Base-by-base conservation (phyloP, 2,888 invertebrate species). In the Gymnosoma rotundatum region DNA sequence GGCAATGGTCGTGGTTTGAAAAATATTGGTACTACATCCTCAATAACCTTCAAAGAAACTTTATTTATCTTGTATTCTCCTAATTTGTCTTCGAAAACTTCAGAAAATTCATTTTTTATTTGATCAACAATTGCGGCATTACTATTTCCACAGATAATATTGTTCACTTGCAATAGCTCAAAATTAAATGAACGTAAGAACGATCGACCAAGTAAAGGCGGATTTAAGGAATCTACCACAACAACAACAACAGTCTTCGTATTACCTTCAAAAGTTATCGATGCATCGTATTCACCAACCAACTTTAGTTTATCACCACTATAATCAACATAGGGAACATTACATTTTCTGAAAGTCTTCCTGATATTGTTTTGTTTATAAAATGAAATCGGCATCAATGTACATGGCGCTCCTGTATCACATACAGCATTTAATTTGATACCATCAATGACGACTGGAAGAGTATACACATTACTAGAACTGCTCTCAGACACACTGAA, bases 251-350 rank as follows among this genome's bases (percentile, higher is more conserved):
- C 10, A 52, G 20, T 5, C 5, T 20, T 18, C 2, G 50, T 52
- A 20, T 18, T 52, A 52, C 72, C 72, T 58, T 72, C 58, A 25
- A 72, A 72, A 25, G 45, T 72, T 7, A 58, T 21, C 16, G 25
- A 18, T 1, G 48, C 25, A 72, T 72, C 45, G 58, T 72, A 58
- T 32, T 58, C 56, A 32, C 73, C 73, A 8, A 69, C 6, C n/a
- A 70, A 48, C 45, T 72, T 67, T 16, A 76, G 52, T 25, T 60
- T 50, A 18, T 48, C 72, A 14, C 67, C 67, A 67, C n/a, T 70
- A 32, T 78, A 78, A 50, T 78, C 61, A n/a, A 78, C 61, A 20
- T 78, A 78, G 42, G 78, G 69, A 18, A 78, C 20, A 14, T 14
- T 69, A 18, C 78, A 70, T 6, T 20, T 16, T 32, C 63, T 16